Conservation (phyloP, 2,113 vertebrate species). For the Tringa solitaria region DNA sequence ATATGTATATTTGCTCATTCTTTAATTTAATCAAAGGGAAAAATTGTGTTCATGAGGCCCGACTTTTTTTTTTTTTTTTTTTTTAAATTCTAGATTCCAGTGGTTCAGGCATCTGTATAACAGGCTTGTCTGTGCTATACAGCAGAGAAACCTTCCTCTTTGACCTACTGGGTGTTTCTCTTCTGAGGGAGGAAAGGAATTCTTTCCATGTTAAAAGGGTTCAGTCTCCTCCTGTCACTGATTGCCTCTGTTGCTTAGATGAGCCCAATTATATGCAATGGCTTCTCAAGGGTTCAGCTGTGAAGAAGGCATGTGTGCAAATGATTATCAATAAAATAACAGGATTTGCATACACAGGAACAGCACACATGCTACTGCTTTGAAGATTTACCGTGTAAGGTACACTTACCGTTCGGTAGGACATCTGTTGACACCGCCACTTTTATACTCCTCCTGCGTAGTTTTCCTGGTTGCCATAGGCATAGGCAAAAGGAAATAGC, state of each 20-base stretch:
- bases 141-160: constrained; percentile 62
- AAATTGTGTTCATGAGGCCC: constrained; percentile 25
- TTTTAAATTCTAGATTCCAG: constrained; percentile 41
- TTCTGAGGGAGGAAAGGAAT: constrained; percentile 65
- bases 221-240: constrained; percentile 58
- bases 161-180: constrained; percentile 69
- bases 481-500: constrained; percentile 64
- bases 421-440: constrained; percentile 56
- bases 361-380: background rate
- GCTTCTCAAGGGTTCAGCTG: constrained; percentile 17
- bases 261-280: constrained; percentile 57
- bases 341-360: constrained; percentile 24
- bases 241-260: constrained; percentile 25
- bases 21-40: constrained; percentile 56
- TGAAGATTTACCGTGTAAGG: constrained; percentile 58
- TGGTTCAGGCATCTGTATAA: constrained; percentile 62
- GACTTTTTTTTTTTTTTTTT: background rate
- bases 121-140: background rate
- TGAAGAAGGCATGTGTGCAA: constrained; percentile 43
- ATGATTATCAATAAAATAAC: constrained; percentile 57
- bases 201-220: constrained; percentile 66
- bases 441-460: constrained; percentile 48
- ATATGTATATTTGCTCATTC: constrained; percentile 29
- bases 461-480: constrained; percentile 35
- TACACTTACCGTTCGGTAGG: constrained; percentile 21